These are phyloP conservation scores for Actenoides lindsayi DNA, from an alignment of 2,113 vertebrate species.

Conservation along the genomic window DNA sequence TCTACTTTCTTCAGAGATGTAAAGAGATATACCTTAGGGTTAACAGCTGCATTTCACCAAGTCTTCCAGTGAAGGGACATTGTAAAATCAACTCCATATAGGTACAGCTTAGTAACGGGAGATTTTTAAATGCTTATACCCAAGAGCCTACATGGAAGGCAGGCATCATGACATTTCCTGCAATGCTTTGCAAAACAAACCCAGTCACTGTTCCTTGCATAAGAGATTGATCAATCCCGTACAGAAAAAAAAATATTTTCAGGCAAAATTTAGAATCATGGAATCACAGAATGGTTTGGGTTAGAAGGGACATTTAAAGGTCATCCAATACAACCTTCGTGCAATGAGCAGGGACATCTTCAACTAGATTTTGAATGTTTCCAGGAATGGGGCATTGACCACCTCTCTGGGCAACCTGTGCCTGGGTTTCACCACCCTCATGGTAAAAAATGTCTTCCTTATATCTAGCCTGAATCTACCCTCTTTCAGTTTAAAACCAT, in stretches of 20 bases:
- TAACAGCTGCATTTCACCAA: conserved; percentile 55
- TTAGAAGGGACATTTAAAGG: neutral
- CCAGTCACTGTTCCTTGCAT: neutral
- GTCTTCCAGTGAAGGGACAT: neutral
- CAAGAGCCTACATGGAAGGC: neutral
- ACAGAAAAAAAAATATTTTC: neutral
- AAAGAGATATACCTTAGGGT: conserved; percentile 12
- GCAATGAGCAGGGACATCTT: neutral
- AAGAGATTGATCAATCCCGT: neutral
- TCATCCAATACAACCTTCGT: neutral
- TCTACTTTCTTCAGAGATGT: conserved; percentile 13
- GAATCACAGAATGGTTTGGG: neutral
- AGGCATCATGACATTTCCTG: neutral
- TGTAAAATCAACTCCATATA: neutral
- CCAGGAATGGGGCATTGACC: neutral
- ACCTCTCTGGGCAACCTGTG: neutral
- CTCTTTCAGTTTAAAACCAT: neutral
- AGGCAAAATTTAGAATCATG: neutral
- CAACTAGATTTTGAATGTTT: neutral
- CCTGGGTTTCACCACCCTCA: neutral
- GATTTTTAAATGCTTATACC: neutral
- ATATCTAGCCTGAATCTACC: neutral
- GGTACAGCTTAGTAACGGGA: neutral
- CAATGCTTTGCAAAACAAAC: neutral
- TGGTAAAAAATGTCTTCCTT: neutral